A percentile compares a stretch with the other conserved stretches of the same genome.
phyloP scores from a whole-genome alignment of 2,113 vertebrate genomes.

The Sialia sialis region DNA sequence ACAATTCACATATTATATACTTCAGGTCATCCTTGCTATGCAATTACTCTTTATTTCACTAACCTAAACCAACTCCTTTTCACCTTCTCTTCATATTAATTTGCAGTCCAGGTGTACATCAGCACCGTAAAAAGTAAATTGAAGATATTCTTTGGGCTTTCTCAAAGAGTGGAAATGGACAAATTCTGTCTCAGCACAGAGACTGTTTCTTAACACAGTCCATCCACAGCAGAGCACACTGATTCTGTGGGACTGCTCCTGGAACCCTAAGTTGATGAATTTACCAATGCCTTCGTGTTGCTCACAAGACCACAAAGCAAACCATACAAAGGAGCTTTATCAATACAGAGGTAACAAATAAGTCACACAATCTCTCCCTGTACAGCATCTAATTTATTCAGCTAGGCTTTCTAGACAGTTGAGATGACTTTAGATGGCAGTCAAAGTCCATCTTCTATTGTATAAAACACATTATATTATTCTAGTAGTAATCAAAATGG shows the following conservation, averaged over 20 bases:
- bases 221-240: not conserved
- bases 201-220: not conserved
- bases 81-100: not conserved
- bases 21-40: not conserved
- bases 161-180: not conserved
- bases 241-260: not conserved
- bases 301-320: not conserved
- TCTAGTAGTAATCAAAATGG: not conserved
- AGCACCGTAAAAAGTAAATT: not conserved
- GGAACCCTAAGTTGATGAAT: not conserved
- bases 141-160: not conserved
- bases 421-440: not conserved
- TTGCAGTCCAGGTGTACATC: not conserved
- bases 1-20: not conserved
- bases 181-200: not conserved
- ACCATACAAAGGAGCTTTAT: not conserved
- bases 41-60: not conserved
- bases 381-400: not conserved
- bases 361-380: too few relatives aligned
- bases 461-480: not conserved
- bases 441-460: not conserved
- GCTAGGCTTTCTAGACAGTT: not conserved
- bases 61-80: not conserved
- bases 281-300: fast-evolving
- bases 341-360: not conserved